A percentile compares a stretch with the other conserved stretches of the same genome.
Evolutionary conservation across 2,797 vertebrate genomes (phyloP).

Genomic region (Acridotheres tristis): DNA sequence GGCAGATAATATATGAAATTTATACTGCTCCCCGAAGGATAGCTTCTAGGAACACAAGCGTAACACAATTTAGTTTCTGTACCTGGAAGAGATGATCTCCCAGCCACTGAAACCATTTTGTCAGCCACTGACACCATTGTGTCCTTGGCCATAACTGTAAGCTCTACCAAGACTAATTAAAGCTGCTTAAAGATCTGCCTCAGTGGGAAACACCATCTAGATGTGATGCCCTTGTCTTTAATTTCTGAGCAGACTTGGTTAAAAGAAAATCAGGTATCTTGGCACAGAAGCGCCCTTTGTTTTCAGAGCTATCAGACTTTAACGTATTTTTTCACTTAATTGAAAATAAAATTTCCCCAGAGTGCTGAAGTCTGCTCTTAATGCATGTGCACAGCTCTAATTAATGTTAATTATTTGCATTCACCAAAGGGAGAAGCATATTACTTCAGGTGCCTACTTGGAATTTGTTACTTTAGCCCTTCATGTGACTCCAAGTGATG

Average conservation of each 20-base stretch:
- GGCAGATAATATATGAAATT: not conserved
- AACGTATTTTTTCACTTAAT: constrained; percentile 52
- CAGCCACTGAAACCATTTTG: not conserved
- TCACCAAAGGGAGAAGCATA: not conserved
- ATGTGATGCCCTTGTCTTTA: not conserved
- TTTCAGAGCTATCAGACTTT: constrained; percentile 37
- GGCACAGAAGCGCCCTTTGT: constrained; percentile 1
- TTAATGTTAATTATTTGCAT: constrained; percentile 61
- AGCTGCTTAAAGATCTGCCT: not conserved
- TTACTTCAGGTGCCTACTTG: constrained; percentile 28
- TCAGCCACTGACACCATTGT: not conserved
- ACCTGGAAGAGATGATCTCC: not conserved
- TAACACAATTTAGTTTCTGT: not conserved
- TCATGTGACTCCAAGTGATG: not conserved
- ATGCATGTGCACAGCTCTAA: constrained; percentile 35
- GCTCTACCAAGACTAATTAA: constrained; percentile 3
- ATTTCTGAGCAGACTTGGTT: constrained; percentile 51
- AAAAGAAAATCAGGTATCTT: constrained; percentile 1
- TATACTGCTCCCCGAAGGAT: not conserved
- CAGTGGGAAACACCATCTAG: not conserved
- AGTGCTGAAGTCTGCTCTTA: constrained; percentile 35
- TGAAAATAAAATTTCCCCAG: constrained; percentile 63
- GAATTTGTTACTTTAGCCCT: constrained; percentile 4
- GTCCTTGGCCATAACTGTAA: not conserved
- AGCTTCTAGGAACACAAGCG: not conserved